These are phyloP conservation scores for Thecophora atra DNA, from an alignment of 2,888 invertebrate species.

Conservation along the genomic window DNA sequence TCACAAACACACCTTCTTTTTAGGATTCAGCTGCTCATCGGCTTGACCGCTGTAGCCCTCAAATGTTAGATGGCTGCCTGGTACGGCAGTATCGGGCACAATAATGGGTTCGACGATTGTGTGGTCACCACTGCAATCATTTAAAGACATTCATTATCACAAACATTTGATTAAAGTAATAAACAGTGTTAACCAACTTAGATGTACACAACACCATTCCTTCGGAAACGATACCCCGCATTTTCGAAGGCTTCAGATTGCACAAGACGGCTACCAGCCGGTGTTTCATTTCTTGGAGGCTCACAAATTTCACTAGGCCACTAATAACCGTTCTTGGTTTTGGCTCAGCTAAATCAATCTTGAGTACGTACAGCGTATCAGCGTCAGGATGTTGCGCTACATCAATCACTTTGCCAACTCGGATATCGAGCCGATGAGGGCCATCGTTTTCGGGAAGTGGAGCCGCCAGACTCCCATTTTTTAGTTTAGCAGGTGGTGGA, in stretches of 20 bases:
- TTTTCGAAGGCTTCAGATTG: slow-evolving; percentile 96
- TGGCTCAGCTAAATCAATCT: slow-evolving; percentile 87
- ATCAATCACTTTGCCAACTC: slow-evolving; percentile 86
- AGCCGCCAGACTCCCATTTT: slow-evolving; percentile 58
- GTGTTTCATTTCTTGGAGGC: slow-evolving; percentile 88
- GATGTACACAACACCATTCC: slow-evolving; percentile 96
- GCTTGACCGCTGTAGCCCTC: slow-evolving; percentile 86
- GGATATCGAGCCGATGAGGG: slow-evolving; percentile 84
- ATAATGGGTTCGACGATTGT: slow-evolving; percentile 86
- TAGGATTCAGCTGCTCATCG: slow-evolving; percentile 90
- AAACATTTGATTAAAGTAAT: background rate
- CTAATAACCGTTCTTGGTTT: slow-evolving; percentile 79
- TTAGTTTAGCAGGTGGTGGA: slow-evolving; percentile 77
- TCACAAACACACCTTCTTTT: slow-evolving; percentile 78
- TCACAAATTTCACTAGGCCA: slow-evolving; percentile 91
- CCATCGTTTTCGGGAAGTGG: slow-evolving; percentile 68
- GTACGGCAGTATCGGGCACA: slow-evolving; percentile 78
- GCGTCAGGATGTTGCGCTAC: slow-evolving; percentile 91
- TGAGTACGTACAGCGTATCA: slow-evolving; percentile 89
- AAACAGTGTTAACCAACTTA: slow-evolving; percentile 64
- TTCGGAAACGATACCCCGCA: slow-evolving; percentile 90
- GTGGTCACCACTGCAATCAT: slow-evolving; percentile 75
- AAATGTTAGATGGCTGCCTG: slow-evolving; percentile 85
- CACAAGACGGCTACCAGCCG: slow-evolving; percentile 92
- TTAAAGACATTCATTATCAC: slow-evolving; percentile 7